phyloP scores from a whole-genome alignment of 2,797 vertebrate species.

The Rhabdophis nuchalis region DNA sequence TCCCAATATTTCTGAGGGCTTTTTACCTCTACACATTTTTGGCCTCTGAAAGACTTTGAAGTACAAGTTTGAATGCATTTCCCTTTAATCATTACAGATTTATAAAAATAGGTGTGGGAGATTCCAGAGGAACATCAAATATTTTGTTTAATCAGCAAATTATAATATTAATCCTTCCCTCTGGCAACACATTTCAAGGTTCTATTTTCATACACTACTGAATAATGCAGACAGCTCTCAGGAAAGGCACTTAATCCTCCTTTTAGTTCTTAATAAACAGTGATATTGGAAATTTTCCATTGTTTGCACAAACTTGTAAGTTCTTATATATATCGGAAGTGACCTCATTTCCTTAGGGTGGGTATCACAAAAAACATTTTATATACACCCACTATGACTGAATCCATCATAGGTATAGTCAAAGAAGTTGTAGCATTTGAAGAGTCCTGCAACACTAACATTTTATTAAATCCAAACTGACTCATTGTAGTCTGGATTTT shows the following conservation, averaged over 20 bases:
- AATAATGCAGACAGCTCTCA: constrained; percentile 38
- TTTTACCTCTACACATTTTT: background rate
- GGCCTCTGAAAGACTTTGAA: background rate
- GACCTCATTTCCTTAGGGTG: background rate
- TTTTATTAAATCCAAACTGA: background rate
- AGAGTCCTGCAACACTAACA: background rate
- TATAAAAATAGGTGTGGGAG: constrained; percentile 52
- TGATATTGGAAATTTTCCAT: background rate
- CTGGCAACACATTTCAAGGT: constrained; percentile 44
- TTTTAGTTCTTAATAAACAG: background rate
- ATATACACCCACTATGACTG: background rate
- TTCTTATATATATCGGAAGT: background rate
- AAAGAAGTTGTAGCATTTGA: background rate
- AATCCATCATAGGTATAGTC: background rate
- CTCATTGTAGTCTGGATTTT: background rate
- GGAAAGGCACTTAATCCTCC: background rate
- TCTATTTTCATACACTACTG: constrained; percentile 32
- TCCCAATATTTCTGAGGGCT: background rate
- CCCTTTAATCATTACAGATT: constrained; percentile 28
- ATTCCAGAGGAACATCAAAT: constrained; percentile 61
- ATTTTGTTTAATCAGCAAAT: constrained; percentile 44
- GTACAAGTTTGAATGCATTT: constrained; percentile 33
- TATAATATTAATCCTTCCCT: constrained; percentile 56
- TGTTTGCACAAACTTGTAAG: background rate
- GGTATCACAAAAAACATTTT: background rate